Conservation (phyloP, 2,113 vertebrate genomes). For the Seriola aureovittata region DNA sequence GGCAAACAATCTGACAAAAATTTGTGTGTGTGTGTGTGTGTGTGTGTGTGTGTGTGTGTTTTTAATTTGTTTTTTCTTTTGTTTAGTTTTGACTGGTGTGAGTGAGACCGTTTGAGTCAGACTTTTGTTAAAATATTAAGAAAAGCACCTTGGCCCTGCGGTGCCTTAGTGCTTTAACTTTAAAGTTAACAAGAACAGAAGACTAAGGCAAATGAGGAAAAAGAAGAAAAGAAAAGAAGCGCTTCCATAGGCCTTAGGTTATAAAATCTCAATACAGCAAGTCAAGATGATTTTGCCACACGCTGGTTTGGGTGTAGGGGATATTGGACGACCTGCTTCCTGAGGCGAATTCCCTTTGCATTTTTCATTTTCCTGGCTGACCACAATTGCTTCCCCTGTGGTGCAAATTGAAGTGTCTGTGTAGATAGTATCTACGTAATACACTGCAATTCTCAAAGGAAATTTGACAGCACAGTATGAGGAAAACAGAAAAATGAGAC, state of each 20-base stretch:
- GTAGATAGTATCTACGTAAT: background rate
- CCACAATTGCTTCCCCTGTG: conserved; percentile 10
- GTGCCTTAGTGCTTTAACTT: background rate
- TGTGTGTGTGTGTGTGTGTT: too few relatives aligned
- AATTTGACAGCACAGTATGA: background rate
- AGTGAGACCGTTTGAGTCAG: too few relatives aligned
- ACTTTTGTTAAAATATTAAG: too few relatives aligned
- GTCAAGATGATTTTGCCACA: conserved; percentile 36
- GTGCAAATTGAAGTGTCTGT: conserved; percentile 20
- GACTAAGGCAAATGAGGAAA: background rate
- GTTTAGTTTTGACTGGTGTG: too few relatives aligned
- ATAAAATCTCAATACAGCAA: conserved; percentile 18
- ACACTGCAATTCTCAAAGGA: background rate
- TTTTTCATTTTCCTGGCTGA: conserved; percentile 24
- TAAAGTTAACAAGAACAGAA: background rate
- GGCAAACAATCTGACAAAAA: background rate
- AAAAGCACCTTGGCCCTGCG: too few relatives aligned
- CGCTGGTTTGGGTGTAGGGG: background rate
- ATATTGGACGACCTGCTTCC: conserved; percentile 27
- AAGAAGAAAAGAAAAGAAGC: background rate
- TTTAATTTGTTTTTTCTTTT: too few relatives aligned
- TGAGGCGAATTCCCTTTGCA: conserved; percentile 23
- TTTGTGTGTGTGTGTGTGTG: too few relatives aligned
- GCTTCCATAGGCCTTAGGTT: background rate
- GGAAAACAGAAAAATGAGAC: background rate